Base-by-base conservation (phyloP, 2,113 vertebrate genomes). In the Butorides virescens region DNA sequence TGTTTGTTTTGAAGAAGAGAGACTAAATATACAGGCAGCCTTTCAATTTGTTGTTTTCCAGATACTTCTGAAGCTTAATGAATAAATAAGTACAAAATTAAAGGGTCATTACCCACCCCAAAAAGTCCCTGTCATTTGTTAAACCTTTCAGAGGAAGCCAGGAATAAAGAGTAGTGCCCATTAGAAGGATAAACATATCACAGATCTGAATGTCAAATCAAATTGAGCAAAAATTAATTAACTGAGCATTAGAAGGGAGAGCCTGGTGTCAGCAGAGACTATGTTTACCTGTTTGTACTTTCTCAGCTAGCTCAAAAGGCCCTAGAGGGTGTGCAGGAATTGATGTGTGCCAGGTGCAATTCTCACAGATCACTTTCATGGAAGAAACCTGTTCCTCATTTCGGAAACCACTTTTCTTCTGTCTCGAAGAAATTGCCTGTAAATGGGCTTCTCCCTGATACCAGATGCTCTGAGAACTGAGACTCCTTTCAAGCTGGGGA, bases 171-270 rank as follows among this genome's bases (percentile, higher is more conserved):
- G 89, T 91, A 96, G 89, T 91, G 81, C 92, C 96, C 92, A 92
- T 95, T 95, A 96, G 84, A 61, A 94, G 77, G 84, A 91, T 95
- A 97, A 97, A 96, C 94, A 83, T 76, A 95, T 88, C 94, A 92
- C 77, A 90, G 78, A 92, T 95, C 85, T 88, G 97, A 97, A 97
- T 90, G 96, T 97, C 94, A 95, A 63, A 94, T 86, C 71, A 94
- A 97, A 95, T 88, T 90, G 94, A 93, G 74, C 91, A 95, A 90
- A 95, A 96, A 95, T 90, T 95, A 97, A 95, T 97, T 76, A 93
- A 79, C 76, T 85, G 75, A 91, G 58, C 71, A 90, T 90, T 67
- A 80, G 91, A 79, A 90, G 34, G 87, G 67, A 83, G 91, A 96
- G 53, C 6, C 79, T 89, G 73, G 87, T 88, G 92, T 86, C 92